Evolutionary conservation across 64 coral and sea anemone species (phyloP).

Genomic region (Catalaphyllia jardinei): DNA sequence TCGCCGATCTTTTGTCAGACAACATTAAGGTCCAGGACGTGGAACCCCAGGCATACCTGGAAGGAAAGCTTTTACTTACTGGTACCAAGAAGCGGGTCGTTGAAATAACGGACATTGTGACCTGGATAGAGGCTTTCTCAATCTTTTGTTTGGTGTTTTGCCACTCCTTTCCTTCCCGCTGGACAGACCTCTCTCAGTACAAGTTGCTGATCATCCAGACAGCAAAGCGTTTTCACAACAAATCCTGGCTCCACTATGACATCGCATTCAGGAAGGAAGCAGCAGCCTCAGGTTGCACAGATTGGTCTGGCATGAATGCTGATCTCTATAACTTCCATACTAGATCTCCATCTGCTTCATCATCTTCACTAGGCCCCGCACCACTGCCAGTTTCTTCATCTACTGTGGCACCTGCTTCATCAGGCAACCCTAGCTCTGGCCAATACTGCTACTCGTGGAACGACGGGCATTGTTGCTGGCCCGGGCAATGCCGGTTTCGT

Average conservation of each 20-base stretch:
- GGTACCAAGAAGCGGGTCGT: background rate
- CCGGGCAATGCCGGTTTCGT: background rate
- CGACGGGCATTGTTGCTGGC: background rate
- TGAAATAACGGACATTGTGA: background rate
- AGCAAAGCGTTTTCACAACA: too few relatives aligned
- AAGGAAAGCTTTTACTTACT: background rate
- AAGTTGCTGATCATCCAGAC: too few relatives aligned
- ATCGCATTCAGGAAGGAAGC: too few relatives aligned
- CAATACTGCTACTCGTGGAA: background rate
- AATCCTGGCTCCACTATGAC: too few relatives aligned
- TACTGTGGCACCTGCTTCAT: too few relatives aligned
- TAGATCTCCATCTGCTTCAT: too few relatives aligned
- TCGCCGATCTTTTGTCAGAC: slow-evolving; percentile 20
- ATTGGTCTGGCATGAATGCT: background rate
- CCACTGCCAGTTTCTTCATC: background rate
- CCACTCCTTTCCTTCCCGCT: background rate
- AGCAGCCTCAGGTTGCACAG: background rate
- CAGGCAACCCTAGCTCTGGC: too few relatives aligned
- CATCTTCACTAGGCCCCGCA: too few relatives aligned
- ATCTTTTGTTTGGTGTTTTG: background rate
- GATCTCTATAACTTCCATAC: too few relatives aligned
- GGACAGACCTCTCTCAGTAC: too few relatives aligned
- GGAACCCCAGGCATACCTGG: background rate
- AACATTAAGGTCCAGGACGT: slow-evolving; percentile 12
- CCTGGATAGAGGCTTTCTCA: background rate